These are phyloP conservation scores for Hyles vespertilio DNA, from an alignment of 1,140 invertebrate genomes.

Conservation along the genomic window DNA sequence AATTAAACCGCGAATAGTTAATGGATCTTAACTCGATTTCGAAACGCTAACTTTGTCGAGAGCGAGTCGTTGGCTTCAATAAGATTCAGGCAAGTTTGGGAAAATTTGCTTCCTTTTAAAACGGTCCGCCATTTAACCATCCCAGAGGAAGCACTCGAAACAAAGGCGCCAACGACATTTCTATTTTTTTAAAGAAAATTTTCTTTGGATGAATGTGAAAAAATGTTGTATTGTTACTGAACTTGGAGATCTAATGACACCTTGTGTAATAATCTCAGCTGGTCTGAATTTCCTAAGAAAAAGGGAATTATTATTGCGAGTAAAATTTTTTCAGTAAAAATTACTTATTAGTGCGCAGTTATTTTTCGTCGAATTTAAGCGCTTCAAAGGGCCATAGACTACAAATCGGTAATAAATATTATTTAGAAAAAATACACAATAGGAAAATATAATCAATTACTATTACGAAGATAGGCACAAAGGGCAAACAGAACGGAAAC, in stretches of 20 bases:
- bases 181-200: background rate
- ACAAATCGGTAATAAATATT: no score
- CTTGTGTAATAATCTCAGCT: background rate
- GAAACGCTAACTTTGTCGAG: slow-evolving; percentile 53
- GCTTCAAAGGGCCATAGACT: no score
- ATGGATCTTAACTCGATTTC: slow-evolving; percentile 62
- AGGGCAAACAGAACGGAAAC: no score
- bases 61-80: slow-evolving; percentile 51
- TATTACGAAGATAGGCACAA: no score
- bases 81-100: slow-evolving; percentile 52
- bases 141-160: slow-evolving; percentile 18
- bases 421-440: no score
- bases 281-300: background rate
- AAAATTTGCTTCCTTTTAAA: slow-evolving; percentile 49
- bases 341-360: no score
- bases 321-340: no score
- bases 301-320: background rate
- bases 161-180: slow-evolving; percentile 9
- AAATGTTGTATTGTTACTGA: background rate
- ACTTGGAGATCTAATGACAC: background rate
- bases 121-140: slow-evolving; percentile 30
- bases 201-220: slow-evolving; percentile 1
- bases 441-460: no score
- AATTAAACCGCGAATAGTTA: slow-evolving; percentile 66
- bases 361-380: no score